Percentiles rank a stretch among this genome's conserved stretches.
Conservation (phyloP, 30 jellyfish, hydroid and myxozoan genomes). For the Turritopsis rubra region DNA sequence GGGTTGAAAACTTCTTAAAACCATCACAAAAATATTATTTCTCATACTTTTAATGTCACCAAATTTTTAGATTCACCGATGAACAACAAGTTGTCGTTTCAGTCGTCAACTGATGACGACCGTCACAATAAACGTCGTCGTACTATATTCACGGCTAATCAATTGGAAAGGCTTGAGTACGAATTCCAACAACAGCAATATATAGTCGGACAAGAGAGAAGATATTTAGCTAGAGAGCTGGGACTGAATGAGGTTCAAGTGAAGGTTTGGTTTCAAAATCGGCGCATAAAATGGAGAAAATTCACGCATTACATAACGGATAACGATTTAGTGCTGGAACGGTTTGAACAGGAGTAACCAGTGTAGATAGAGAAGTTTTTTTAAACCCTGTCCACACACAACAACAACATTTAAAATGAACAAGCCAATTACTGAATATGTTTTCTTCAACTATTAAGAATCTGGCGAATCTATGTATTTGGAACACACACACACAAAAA, state of each 20-base stretch:
- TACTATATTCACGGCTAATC: conserved; percentile 94
- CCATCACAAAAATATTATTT: background rate
- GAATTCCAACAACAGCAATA: conserved; percentile 98
- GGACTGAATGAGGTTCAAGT: conserved; percentile 98
- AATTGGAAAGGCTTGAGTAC: conserved; percentile 91
- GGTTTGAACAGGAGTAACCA: background rate
- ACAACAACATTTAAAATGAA: too few relatives aligned
- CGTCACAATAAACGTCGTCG: conserved; percentile 77
- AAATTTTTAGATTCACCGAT: background rate
- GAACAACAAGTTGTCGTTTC: background rate
- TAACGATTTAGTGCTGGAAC: background rate
- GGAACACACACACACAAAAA: too few relatives aligned
- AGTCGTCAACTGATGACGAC: background rate
- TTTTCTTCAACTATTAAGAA: too few relatives aligned
- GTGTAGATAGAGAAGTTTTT: background rate
- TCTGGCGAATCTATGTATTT: too few relatives aligned
- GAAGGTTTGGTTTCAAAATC: conserved; percentile 91
- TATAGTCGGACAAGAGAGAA: conserved; percentile 97
- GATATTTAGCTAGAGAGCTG: conserved; percentile 79
- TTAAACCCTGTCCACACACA: too few relatives aligned
- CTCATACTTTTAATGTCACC: background rate
- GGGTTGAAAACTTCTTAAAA: too few relatives aligned
- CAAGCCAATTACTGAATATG: too few relatives aligned
- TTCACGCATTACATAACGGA: background rate
- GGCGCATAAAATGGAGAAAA: conserved; percentile 97